Evolutionary conservation across 2,888 invertebrate genomes (phyloP).

Genomic region (Drosophila mulleri): DNA sequence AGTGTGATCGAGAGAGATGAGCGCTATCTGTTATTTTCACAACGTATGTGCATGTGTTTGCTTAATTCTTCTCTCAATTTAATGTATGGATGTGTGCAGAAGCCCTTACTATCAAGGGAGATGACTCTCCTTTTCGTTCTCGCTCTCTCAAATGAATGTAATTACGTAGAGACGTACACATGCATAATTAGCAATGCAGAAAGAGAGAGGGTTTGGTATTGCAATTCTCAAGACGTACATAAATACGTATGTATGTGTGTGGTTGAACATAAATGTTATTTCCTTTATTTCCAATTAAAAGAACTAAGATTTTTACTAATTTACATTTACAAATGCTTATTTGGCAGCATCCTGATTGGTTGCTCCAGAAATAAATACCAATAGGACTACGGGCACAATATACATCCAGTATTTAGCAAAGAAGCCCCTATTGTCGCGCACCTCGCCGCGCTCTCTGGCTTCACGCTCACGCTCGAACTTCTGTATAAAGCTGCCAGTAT

Average conservation of each 20-base stretch:
- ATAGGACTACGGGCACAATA: constrained; percentile 96
- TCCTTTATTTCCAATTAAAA: constrained; percentile 21
- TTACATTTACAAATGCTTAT: constrained; percentile 40
- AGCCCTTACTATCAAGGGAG: not conserved
- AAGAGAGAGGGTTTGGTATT: too few species aligned
- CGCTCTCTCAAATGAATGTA: not conserved
- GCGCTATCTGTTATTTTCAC: too few species aligned
- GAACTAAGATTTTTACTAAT: constrained; percentile 19
- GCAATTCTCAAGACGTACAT: not conserved
- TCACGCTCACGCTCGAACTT: constrained; percentile 96
- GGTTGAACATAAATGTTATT: constrained; percentile 4
- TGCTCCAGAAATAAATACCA: constrained; percentile 95
- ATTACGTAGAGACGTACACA: not conserved
- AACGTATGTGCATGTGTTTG: not conserved
- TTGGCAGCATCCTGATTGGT: constrained; percentile 90
- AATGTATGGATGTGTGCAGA: not conserved
- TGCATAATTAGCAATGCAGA: not conserved
- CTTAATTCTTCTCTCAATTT: not conserved
- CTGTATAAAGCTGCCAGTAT: constrained; percentile 97
- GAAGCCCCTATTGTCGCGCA: constrained; percentile 97
- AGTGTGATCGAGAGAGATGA: not conserved
- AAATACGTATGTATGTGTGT: not conserved
- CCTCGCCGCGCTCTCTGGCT: constrained; percentile 94
- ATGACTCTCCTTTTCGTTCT: not conserved
- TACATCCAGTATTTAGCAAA: constrained; percentile 99